Conservation (phyloP, 2,113 vertebrate genomes). For the Lagopus leucura region DNA sequence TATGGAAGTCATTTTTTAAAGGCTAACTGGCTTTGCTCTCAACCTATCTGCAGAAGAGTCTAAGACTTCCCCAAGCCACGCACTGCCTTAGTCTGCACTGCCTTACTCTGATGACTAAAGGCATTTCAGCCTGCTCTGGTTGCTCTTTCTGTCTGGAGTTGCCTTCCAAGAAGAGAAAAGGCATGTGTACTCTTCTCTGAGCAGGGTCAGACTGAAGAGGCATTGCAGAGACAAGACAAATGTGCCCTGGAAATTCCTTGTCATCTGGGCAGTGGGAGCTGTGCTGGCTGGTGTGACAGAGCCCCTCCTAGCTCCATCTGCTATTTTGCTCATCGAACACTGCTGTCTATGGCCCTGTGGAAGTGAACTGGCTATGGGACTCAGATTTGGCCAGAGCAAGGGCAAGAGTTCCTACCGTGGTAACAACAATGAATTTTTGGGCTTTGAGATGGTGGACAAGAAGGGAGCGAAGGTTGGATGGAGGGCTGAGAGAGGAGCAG, state of each 20-base stretch:
- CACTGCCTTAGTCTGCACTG: not conserved
- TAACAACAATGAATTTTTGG: not conserved
- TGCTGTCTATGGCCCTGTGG: rapidly evolving
- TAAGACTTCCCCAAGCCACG: not conserved
- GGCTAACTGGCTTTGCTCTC: not conserved
- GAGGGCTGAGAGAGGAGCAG: not conserved
- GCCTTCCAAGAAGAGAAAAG: not conserved
- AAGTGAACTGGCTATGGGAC: not conserved
- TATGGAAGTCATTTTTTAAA: not conserved
- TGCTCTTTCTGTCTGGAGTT: not conserved
- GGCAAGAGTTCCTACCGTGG: not conserved
- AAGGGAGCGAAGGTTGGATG: not conserved
- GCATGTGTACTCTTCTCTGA: rapidly evolving
- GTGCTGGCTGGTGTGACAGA: not conserved
- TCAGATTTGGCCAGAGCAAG: not conserved
- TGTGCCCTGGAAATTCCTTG: not conserved
- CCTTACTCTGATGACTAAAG: not conserved
- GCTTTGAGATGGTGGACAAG: not conserved
- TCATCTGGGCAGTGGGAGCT: not conserved
- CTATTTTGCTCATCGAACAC: no score
- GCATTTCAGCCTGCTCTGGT: not conserved
- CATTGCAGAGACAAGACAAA: rapidly evolving
- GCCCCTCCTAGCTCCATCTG: not conserved
- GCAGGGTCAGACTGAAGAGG: not conserved
- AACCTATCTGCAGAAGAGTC: not conserved